A percentile compares a stretch with the other conserved stretches of the same genome.
phyloP scores from a whole-genome alignment of 1,140 invertebrate species.

The Oppia nitens region DNA sequence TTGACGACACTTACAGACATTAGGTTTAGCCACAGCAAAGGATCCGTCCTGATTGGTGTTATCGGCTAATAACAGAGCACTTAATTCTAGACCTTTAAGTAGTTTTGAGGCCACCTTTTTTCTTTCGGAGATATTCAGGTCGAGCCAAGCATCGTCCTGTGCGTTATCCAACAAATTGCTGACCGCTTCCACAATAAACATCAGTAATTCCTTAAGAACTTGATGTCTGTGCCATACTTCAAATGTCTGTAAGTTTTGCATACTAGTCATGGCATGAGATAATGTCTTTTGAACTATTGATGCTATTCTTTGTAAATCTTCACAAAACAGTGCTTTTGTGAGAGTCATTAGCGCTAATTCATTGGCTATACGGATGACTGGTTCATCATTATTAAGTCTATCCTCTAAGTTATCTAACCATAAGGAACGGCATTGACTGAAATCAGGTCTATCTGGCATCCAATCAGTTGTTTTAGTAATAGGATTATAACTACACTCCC shows the following conservation, averaged over 20 bases:
- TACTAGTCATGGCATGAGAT: slow-evolving; percentile 15
- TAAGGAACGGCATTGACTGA: slow-evolving; percentile 74
- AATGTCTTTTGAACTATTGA: slow-evolving; percentile 44
- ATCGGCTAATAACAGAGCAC: slow-evolving; percentile 73
- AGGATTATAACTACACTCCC: slow-evolving; percentile 25
- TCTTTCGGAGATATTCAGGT: slow-evolving; percentile 42
- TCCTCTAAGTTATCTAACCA: slow-evolving; percentile 57
- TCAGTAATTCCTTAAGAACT: slow-evolving; percentile 60
- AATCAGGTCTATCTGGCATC: slow-evolving; percentile 57
- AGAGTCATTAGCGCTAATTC: slow-evolving; percentile 13
- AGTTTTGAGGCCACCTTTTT: slow-evolving; percentile 66
- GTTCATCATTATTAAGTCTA: slow-evolving; percentile 21
- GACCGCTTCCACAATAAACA: slow-evolving; percentile 43
- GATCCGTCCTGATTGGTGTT: slow-evolving; percentile 63
- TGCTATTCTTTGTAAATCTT: slow-evolving; percentile 73
- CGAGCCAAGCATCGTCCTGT: slow-evolving; percentile 69
- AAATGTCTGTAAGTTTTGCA: slow-evolving; percentile 41
- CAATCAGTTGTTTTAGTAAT: slow-evolving; percentile 34
- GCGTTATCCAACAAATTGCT: slow-evolving; percentile 71
- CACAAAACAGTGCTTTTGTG: slow-evolving; percentile 55
- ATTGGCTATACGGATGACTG: slow-evolving; percentile 4
- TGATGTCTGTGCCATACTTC: slow-evolving; percentile 59
- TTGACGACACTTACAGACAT: slow-evolving; percentile 54
- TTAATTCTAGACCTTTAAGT: slow-evolving; percentile 71
- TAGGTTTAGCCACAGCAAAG: slow-evolving; percentile 57